Evolutionary conservation across 2,797 vertebrate species (phyloP).

Genomic region (Lepilemur septentrionalis): DNA sequence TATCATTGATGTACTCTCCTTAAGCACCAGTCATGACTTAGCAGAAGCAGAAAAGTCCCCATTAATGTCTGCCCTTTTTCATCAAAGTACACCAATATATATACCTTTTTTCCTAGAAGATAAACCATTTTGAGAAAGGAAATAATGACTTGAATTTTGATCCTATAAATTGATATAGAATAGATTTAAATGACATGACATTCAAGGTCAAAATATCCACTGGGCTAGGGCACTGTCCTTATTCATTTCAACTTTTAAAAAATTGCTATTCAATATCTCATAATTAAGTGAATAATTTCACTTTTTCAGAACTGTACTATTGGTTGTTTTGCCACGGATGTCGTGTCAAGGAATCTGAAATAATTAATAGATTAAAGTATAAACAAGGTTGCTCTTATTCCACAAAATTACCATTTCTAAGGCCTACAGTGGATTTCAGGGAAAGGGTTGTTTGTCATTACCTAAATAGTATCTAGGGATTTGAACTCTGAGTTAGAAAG

Average conservation of each 20-base stretch:
- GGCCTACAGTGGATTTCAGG: not conserved
- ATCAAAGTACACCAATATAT: not conserved
- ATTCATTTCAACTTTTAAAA: not conserved
- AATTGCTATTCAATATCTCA: not conserved
- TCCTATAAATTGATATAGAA: not conserved
- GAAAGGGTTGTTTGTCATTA: not conserved
- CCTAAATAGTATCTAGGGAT: not conserved
- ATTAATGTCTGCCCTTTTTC: not conserved
- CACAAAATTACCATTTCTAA: not conserved
- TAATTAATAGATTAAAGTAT: not conserved
- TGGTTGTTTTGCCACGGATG: not conserved
- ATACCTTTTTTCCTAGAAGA: not conserved
- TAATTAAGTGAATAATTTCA: not conserved
- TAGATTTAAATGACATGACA: not conserved
- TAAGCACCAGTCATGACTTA: not conserved
- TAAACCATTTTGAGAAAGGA: not conserved
- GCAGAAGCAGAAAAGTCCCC: not conserved
- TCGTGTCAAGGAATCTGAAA: not conserved
- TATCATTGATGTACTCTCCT: not conserved
- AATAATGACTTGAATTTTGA: not conserved
- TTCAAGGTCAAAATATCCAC: not conserved
- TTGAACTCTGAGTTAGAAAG: not conserved
- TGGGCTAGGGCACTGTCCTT: not conserved
- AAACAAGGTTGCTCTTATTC: not conserved
- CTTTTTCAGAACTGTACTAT: not conserved